A percentile compares a stretch with the other conserved stretches of the same genome.
phyloP scores from a whole-genome alignment of 2,797 vertebrate genomes.

The Brachyrhaphis roseni region DNA sequence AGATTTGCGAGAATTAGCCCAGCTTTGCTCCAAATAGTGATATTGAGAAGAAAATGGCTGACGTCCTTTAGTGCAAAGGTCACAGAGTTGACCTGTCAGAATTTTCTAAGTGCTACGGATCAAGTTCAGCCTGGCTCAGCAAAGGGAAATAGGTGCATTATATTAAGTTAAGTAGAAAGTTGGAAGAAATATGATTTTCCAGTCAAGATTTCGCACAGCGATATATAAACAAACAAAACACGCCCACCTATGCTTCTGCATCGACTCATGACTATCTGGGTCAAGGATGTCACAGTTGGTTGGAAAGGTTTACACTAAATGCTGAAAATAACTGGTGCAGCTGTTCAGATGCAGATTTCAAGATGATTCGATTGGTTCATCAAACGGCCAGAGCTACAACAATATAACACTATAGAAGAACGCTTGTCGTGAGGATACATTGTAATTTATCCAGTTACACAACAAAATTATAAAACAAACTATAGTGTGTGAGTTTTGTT shows the following conservation, averaged over 20 bases:
- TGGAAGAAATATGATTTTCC: neutral
- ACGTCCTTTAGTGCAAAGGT: neutral
- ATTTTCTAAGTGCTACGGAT: neutral
- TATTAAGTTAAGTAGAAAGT: neutral
- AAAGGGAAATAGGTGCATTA: neutral
- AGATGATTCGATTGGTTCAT: too few species aligned
- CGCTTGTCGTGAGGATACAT: neutral
- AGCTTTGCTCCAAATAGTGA: conserved; percentile 4
- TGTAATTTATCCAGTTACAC: neutral
- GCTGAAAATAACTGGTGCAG: neutral
- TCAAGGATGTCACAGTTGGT: neutral
- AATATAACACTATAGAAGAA: neutral
- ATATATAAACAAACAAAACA: neutral
- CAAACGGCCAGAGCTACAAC: neutral
- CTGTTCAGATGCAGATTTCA: neutral
- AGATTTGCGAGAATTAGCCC: neutral
- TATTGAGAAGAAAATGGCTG: neutral
- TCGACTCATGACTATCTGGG: neutral
- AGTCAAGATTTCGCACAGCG: neutral
- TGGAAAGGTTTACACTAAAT: neutral
- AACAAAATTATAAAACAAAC: neutral
- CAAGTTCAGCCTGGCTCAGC: neutral
- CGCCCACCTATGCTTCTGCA: neutral
- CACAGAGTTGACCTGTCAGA: neutral
- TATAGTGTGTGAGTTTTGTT: too few species aligned